Evolutionary conservation across 2,797 vertebrate species (phyloP), one percentile per base, ranked within the genome.

Genomic region (Paedocypris micromegethes): DNA sequence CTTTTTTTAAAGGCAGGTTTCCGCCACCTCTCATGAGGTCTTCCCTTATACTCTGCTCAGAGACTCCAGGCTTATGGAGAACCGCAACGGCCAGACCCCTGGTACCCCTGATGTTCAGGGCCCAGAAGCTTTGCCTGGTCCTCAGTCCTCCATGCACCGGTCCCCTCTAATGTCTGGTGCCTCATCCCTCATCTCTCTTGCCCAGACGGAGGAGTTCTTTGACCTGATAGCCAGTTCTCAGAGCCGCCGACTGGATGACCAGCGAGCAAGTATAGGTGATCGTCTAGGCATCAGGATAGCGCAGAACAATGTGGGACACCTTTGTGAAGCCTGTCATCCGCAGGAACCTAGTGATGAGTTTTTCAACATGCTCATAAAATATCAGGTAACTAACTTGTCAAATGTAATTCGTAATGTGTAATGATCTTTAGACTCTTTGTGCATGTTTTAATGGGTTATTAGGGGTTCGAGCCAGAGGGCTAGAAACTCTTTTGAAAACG

Each of bases 321-420:
- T 92, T 64, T 83, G 87, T 0, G 83, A 86, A 49, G 72, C 72
- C 39, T 80, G 78, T 63, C 72, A 90, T 0, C 56, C 86, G 37
- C 86, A 83, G 68, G 86, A 88, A 57, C 90, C 92, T 0, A 88
- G 88, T 1, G 91, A 94, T 0, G 93, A 95, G 58, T 95, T 97
- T 82, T 97, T 96, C 87, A 91, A 92, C 87, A 95, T 94, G 93
- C 88, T 97, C 37, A 91, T 97, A 77, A 93, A 92, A 71, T 94
- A 89, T 76, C 95, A 97, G 94, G 95, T 97, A 83, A 45, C 3
- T 9, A 47, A 54, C 54, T 37, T 37, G 9, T 38, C 7, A 44
- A 48, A 40, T 57, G 39, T 1, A 23, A 49, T 37, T 42, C 56
- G 9, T 46, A 39, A 47, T 47, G 8, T 60, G 37, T 42, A 6